Evolutionary conservation across 1,140 invertebrate genomes (phyloP).

Genomic region (Drosophila kanapiae): DNA sequence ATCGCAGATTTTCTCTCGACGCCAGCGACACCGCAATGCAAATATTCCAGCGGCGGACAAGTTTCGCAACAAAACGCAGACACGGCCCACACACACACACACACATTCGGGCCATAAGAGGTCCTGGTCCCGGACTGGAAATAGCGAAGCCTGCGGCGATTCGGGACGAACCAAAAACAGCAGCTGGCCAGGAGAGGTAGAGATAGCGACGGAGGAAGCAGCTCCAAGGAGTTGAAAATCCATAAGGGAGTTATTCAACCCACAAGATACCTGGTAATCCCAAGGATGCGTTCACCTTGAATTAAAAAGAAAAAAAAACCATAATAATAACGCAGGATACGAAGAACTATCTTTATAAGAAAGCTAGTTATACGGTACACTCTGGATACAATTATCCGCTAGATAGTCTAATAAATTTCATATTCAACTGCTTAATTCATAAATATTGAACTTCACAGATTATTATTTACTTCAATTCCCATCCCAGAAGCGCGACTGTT

Average conservation of each 20-base stretch:
- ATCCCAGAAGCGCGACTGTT: no score
- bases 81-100: background rate
- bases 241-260: background rate
- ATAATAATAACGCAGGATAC: no score
- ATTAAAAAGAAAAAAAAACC: no score
- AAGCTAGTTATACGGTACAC: no score
- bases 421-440: no score
- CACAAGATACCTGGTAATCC: background rate
- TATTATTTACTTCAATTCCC: no score
- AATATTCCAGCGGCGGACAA: slow-evolving; percentile 67
- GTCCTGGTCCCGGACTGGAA: slow-evolving; percentile 9
- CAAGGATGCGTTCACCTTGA: background rate
- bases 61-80: slow-evolving; percentile 29
- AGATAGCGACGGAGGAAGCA: background rate
- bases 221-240: slow-evolving; percentile 1
- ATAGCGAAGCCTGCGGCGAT: slow-evolving; percentile 37
- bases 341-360: no score
- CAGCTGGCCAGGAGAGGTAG: slow-evolving; percentile 37
- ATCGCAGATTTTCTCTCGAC: slow-evolving; percentile 53
- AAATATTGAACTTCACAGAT: no score
- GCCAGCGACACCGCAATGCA: slow-evolving; percentile 71
- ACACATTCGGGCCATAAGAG: slow-evolving; percentile 32
- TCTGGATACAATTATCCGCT: no score
- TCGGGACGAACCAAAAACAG: slow-evolving; percentile 67
- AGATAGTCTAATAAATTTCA: no score